Percentiles rank a stretch among this genome's conserved stretches.
phyloP scores from a whole-genome alignment of 37 sponge, comb jelly and placozoan genomes.

The Mnemiopsis leidyi region DNA sequence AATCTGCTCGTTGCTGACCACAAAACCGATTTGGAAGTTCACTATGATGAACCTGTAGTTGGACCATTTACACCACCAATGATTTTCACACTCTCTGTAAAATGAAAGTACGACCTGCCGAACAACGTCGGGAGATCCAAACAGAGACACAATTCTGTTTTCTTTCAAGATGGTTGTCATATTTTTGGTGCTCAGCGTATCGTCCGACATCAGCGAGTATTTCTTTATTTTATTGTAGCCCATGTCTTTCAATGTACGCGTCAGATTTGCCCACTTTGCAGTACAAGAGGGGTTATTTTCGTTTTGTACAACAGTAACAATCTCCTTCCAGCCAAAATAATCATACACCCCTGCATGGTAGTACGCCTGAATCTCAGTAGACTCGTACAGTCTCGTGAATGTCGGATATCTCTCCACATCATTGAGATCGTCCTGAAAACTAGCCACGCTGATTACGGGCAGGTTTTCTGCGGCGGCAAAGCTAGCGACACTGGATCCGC shows the following conservation, averaged over 20 bases:
- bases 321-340: constrained; percentile 20
- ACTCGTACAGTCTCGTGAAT: background rate
- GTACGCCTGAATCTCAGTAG: background rate
- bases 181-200: background rate
- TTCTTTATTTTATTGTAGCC: background rate
- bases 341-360: constrained; percentile 47
- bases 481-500: constrained; percentile 48
- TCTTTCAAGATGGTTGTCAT: background rate
- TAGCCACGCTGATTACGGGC: constrained; percentile 36
- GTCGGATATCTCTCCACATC: constrained; percentile 16
- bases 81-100: background rate
- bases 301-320: background rate
- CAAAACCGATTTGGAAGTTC: constrained; percentile 23
- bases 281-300: background rate
- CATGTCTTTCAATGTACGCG: background rate
- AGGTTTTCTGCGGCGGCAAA: constrained; percentile 35
- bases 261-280: background rate
- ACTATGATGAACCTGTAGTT: background rate
- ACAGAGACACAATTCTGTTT: constrained; percentile 13
- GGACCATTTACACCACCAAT: background rate
- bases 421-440: constrained; percentile 24
- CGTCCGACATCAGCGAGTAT: background rate
- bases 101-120: background rate
- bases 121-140: background rate
- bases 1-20: constrained; percentile 31